Evolutionary conservation across 2,113 vertebrate genomes (phyloP), one percentile per base, ranked within the genome.

Genomic region (Seriola rivoliana): DNA sequence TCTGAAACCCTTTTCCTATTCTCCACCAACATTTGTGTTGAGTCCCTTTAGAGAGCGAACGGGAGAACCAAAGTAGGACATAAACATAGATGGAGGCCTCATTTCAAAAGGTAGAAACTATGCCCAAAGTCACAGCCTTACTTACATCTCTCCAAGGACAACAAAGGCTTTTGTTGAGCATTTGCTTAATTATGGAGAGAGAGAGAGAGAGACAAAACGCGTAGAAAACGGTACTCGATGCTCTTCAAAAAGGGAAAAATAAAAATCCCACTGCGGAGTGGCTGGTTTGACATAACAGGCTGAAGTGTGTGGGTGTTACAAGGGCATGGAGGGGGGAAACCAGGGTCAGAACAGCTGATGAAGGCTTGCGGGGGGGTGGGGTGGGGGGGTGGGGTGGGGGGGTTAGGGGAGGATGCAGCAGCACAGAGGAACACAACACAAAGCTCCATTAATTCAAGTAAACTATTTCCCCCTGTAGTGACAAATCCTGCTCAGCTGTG

Each of bases 281-380:
- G 48, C 70, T 84, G 54, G 29, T 75, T 62, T 79, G 58, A 80
- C 71, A 72, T 67, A 65, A 32, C 59, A 72, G 6, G 34, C 58
- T 52, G 36, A 29, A 71, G 70, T 62, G 63, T 80, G 87, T 90
- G 82, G 86, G 83, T 70, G 85, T 88, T 64, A 48, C 63, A 78
- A 89, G 86, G 75, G 62, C 80, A 69, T 17, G 10, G 25, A 65
- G 64, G 69, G 50, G 65, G 50, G 40, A 5, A 32, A 63, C 25
- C 60, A 36, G 72, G 84, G 85, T 85, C 78, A 76, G 38, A 54
- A 29, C 57, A 79, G 77, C 71, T 77, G 67, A 29, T 21, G 29
- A 63, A 62, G 58, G 71, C 50, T 58, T 63, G n/a, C 0, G 1
- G 57, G 55, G 0, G 19, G 69, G 32, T 1, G n/a, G n/a, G 52